Evolutionary conservation across 2,113 vertebrate species (phyloP), one percentile per base, ranked within the genome.

Genomic region (Tachuris rubrigastra): DNA sequence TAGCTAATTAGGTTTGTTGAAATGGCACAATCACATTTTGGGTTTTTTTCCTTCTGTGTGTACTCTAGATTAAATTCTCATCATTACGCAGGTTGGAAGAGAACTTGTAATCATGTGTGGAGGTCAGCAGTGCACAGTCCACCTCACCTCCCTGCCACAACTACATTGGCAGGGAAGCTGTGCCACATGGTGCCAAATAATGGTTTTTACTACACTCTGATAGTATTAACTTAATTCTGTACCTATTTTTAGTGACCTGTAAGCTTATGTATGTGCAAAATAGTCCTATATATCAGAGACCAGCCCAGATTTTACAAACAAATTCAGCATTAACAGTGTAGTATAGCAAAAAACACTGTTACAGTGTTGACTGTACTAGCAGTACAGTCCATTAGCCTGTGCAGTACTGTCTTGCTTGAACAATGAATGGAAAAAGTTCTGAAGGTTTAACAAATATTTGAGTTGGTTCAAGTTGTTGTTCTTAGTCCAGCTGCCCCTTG

Each of bases 1-100:
- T 96, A 97, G 85, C 93, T 94, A 94, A 97, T 97, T 97, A 96
- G 85, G 71, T 56, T 85, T 30, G 85, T 59, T 95, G 86, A 87
- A 93, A 90, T 49, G 69, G 55, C 44, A 63, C 42, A 28, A 91
- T 89, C 18, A 11, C 71, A 69, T 88, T 94, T 94, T 85, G 83
- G 78, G 33, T 58, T 91, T 95, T 87, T 95, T 89, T 39, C 22
- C 47, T 90, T 97, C 93, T 88, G 49, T 85, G 71, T 11, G 0
- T 82, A 93, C 74, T 96, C 76, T 68, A 88, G 78, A 87, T 71
- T 73, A 89, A 37, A 27, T 78, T 91, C 66, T 93, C 5, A 2
- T 86, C 69, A 77, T 83, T 80, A 90, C 44, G 14, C 82, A 90
- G 42, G 15, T 89, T 91, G 71, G 84, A 96, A 94, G 47, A 65